A percentile compares a stretch with the other conserved stretches of the same genome.
These are phyloP conservation scores for Cephonodes hylas DNA, from an alignment of 2,888 invertebrate species.

Conservation along the genomic window DNA sequence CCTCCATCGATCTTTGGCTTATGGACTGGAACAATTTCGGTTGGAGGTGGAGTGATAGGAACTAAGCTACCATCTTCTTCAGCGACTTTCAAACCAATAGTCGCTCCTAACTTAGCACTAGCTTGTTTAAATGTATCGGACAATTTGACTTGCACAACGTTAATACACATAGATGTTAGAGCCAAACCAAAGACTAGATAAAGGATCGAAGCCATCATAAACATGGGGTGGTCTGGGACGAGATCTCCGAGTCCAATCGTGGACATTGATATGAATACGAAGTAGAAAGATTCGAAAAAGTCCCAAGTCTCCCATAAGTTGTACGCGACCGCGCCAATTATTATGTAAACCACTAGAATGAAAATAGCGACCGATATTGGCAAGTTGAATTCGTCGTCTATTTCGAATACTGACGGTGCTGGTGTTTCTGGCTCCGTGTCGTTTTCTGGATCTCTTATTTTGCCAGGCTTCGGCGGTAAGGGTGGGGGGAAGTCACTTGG, in stretches of 20 bases:
- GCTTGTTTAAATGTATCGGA: slow-evolving; percentile 92
- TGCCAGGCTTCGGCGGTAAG: slow-evolving; percentile 66
- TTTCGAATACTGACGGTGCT: slow-evolving; percentile 87
- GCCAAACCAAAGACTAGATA: slow-evolving; percentile 97
- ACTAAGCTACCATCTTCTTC: slow-evolving; percentile 84
- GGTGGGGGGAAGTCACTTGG: slow-evolving; percentile 69
- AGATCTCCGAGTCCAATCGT: slow-evolving; percentile 98
- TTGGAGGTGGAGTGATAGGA: slow-evolving; percentile 65
- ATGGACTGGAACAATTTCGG: slow-evolving; percentile 69
- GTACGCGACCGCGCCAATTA: slow-evolving; percentile 91
- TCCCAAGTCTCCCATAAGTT: slow-evolving; percentile 90
- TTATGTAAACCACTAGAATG: slow-evolving; percentile 91
- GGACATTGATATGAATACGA: slow-evolving; percentile 97
- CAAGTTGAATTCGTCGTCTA: slow-evolving; percentile 96
- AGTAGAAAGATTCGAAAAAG: slow-evolving; percentile 97
- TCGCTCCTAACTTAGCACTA: slow-evolving; percentile 91
- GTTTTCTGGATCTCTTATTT: slow-evolving; percentile 50
- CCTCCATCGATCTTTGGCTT: slow-evolving; percentile 49
- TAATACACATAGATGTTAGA: slow-evolving; percentile 98
- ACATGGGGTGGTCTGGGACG: slow-evolving; percentile 92
- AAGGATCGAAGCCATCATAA: slow-evolving; percentile 94
- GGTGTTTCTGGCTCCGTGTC: slow-evolving; percentile 87
- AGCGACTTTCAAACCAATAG: slow-evolving; percentile 88
- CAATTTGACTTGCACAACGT: slow-evolving; percentile 93
- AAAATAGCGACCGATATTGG: slow-evolving; percentile 94